phyloP scores from a whole-genome alignment of 2,888 invertebrate genomes.

The Troides aeacus region DNA sequence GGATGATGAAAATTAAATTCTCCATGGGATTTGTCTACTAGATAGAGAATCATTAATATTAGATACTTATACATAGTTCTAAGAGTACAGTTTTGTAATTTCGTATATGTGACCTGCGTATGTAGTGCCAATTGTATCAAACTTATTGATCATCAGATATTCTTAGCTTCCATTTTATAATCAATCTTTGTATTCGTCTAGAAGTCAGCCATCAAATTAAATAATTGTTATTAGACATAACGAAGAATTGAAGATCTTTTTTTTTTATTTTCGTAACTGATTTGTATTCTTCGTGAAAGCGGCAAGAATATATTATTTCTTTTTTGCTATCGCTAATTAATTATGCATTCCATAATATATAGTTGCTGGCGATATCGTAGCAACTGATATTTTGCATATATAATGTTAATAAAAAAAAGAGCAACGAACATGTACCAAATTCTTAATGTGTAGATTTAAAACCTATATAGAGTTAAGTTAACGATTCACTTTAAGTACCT shows the following conservation, averaged over 20 bases:
- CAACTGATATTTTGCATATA: constrained; percentile 36
- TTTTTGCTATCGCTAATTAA: constrained; percentile 45
- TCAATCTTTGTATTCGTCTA: constrained; percentile 49
- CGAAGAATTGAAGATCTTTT: constrained; percentile 48
- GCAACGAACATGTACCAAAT: constrained; percentile 80
- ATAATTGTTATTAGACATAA: constrained; percentile 33
- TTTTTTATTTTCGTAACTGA: constrained; percentile 33
- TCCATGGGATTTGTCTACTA: constrained; percentile 34
- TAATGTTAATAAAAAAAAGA: constrained; percentile 47
- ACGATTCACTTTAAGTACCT: constrained; percentile 52
- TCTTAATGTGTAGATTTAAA: constrained; percentile 67
- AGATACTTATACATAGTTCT: constrained; percentile 43
- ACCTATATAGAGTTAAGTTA: constrained; percentile 70
- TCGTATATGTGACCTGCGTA: constrained; percentile 71
- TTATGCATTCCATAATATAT: constrained; percentile 70
- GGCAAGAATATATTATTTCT: constrained; percentile 5
- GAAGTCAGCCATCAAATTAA: constrained; percentile 34
- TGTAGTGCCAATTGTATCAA: constrained; percentile 74
- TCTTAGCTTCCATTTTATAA: constrained; percentile 56
- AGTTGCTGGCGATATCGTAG: constrained; percentile 37
- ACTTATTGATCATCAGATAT: constrained; percentile 46
- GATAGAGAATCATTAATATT: constrained; percentile 43
- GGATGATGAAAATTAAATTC: constrained; percentile 15
- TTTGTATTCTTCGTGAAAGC: constrained; percentile 31
- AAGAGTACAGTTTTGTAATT: constrained; percentile 59